These are phyloP conservation scores for Ooceraea biroi DNA, from an alignment of 1,140 invertebrate species.

Conservation along the genomic window DNA sequence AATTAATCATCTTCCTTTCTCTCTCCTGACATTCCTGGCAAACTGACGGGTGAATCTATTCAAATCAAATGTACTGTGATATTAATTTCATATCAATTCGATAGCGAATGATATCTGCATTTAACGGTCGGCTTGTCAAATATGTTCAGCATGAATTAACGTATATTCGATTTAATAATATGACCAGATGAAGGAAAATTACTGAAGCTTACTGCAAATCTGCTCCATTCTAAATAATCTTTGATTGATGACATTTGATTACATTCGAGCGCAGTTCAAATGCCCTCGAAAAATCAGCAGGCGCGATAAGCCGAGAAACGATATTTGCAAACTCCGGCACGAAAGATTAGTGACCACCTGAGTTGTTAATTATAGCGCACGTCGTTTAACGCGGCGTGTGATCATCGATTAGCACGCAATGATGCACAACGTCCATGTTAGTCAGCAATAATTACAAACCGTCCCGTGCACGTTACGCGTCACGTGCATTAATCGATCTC, in stretches of 20 bases:
- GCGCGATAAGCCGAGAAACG: conserved; percentile 5
- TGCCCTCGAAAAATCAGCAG: not conserved
- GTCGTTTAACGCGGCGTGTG: conserved; percentile 28
- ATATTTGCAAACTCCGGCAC: conserved; percentile 14
- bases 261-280: not conserved
- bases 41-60: not conserved
- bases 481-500: conserved; percentile 53
- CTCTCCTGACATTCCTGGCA: not conserved
- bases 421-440: conserved; percentile 49
- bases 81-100: conserved; percentile 34
- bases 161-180: conserved; percentile 1
- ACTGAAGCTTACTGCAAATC: not conserved
- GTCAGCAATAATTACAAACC: conserved; percentile 49
- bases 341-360: conserved; percentile 50
- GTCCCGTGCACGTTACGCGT: conserved; percentile 29
- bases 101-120: conserved; percentile 7
- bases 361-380: conserved; percentile 44
- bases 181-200: not conserved
- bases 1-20: conserved; percentile 32
- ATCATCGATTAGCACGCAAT: conserved; percentile 62
- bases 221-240: too few relatives aligned
- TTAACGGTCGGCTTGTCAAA: not conserved
- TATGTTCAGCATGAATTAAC: conserved; percentile 7
- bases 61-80: conserved; percentile 50
- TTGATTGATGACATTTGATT: not conserved